phyloP scores from a whole-genome alignment of 2,797 vertebrate genomes.

The Paramormyrops hopkinsi region DNA sequence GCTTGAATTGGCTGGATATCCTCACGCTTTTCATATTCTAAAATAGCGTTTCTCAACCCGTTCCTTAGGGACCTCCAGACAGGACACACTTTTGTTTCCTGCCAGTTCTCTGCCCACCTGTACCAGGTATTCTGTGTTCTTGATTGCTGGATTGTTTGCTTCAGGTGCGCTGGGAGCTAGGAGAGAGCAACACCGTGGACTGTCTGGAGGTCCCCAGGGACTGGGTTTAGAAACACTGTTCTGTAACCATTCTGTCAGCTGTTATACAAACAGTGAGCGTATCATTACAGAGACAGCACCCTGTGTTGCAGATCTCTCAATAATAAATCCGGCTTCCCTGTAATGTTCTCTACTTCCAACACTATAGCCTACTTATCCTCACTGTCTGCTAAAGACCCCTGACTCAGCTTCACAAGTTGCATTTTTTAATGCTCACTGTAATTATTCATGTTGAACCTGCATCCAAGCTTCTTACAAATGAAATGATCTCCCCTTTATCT shows the following conservation, averaged over 20 bases:
- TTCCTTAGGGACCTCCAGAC: background rate
- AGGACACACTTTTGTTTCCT: background rate
- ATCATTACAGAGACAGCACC: background rate
- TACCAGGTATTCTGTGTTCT: background rate
- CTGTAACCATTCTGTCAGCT: background rate
- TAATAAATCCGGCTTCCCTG: background rate
- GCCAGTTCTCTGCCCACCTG: background rate
- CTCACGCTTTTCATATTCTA: background rate
- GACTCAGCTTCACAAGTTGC: background rate
- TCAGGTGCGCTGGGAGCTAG: background rate
- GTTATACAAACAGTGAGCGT: background rate
- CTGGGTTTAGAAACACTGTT: background rate
- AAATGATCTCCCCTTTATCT: background rate
- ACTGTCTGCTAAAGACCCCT: background rate
- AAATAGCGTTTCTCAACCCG: background rate
- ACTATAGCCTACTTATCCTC: background rate
- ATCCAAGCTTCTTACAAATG: background rate
- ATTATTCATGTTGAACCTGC: background rate
- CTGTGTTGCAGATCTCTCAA: background rate
- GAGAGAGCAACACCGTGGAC: background rate
- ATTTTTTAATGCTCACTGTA: background rate
- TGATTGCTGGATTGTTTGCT: background rate
- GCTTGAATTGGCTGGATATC: background rate
- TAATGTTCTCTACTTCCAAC: background rate
- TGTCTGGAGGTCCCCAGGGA: background rate